Percentiles rank a stretch among this genome's conserved stretches.
These are phyloP conservation scores for Octomys mimax DNA, from an alignment of 2,797 vertebrate genomes.

Conservation along the genomic window DNA sequence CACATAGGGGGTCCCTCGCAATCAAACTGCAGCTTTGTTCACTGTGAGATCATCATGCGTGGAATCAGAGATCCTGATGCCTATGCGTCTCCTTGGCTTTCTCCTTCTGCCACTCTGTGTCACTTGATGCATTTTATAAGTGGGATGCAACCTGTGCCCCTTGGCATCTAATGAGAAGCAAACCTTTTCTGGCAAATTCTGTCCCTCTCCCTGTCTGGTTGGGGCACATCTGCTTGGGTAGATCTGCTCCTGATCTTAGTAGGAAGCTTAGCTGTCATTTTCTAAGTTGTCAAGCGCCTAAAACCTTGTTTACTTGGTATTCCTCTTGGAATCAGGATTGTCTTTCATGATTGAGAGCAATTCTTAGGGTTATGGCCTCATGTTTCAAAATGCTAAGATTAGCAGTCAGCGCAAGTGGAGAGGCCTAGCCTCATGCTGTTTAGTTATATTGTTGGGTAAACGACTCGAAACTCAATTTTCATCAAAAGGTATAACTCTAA, in stretches of 20 bases:
- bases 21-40: constrained; percentile 18
- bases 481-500: constrained; percentile 8
- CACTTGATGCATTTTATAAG: constrained; percentile 14
- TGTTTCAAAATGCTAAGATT: not conserved
- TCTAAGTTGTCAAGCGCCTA: not conserved
- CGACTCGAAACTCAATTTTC: not conserved
- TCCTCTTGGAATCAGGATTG: not conserved
- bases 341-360: not conserved
- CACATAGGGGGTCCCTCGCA: not conserved
- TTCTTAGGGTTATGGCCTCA: not conserved
- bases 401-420: not conserved
- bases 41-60: not conserved
- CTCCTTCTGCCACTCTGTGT: not conserved
- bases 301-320: not conserved
- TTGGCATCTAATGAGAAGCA: not conserved
- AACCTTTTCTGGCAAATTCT: not conserved
- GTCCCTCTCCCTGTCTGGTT: not conserved
- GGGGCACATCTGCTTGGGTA: not conserved
- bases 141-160: not conserved
- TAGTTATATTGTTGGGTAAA: not conserved
- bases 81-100: not conserved
- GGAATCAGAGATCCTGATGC: not conserved
- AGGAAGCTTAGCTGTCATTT: not conserved
- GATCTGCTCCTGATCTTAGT: not conserved
- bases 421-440: not conserved